A percentile compares a stretch with the other conserved stretches of the same genome.
Conservation (phyloP, 2,888 invertebrate species). For the Cheilosia vulpina region DNA sequence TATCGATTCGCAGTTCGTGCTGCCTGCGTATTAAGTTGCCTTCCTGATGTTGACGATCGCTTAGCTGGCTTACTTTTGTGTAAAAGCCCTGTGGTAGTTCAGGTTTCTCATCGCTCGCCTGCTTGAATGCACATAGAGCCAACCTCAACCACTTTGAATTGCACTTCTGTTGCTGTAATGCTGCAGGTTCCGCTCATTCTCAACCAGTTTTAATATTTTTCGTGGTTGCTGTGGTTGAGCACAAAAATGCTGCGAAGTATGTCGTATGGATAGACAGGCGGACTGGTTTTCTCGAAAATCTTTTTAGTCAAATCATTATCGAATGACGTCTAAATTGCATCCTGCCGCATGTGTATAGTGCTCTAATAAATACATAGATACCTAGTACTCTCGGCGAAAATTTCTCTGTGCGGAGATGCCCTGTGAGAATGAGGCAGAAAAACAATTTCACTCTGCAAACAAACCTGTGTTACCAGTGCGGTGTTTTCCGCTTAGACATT, state of each 20-base stretch:
- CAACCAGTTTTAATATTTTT: conserved; percentile 46
- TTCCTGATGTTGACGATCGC: conserved; percentile 49
- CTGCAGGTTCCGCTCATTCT: conserved; percentile 10
- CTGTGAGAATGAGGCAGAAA: conserved; percentile 22
- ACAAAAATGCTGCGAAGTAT: conserved; percentile 51
- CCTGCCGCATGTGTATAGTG: conserved; percentile 25
- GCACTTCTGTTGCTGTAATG: conserved; percentile 15
- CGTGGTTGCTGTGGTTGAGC: conserved; percentile 18
- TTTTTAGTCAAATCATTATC: conserved; percentile 48
- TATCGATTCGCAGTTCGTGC: conserved; percentile 37
- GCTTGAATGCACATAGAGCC: conserved; percentile 37
- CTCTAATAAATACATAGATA: conserved; percentile 40
- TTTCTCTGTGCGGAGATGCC: conserved; percentile 16
- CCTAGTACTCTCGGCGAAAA: neutral
- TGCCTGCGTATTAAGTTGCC: conserved; percentile 45
- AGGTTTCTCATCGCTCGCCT: conserved; percentile 24
- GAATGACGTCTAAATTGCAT: conserved; percentile 53
- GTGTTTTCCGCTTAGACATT: conserved; percentile 28
- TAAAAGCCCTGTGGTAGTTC: conserved; percentile 41
- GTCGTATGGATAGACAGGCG: conserved; percentile 37
- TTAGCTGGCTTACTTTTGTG: conserved; percentile 42
- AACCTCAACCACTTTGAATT: conserved; percentile 29
- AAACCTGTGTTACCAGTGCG: conserved; percentile 37
- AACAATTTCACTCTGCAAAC: conserved; percentile 40
- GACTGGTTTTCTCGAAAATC: conserved; percentile 41